These are phyloP conservation scores for Drosophila dunni DNA, from an alignment of 1,140 invertebrate species.

Conservation along the genomic window DNA sequence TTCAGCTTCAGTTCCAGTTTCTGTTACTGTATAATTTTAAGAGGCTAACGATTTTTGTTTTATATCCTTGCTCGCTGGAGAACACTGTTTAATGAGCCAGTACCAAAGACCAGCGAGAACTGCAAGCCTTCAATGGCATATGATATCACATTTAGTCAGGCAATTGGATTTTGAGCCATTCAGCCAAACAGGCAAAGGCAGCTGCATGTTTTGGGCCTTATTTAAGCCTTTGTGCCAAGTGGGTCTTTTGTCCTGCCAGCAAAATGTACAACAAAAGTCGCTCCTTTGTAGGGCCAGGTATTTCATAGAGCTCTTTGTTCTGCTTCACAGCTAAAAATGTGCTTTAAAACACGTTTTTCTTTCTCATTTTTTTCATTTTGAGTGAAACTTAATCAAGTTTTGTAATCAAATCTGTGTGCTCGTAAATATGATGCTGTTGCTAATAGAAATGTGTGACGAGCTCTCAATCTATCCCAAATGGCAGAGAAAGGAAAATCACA, in stretches of 20 bases:
- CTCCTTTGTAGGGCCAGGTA: constrained; percentile 38
- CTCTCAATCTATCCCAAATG: constrained; percentile 21
- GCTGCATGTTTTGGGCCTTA: neutral
- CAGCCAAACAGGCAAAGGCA: neutral
- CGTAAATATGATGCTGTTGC: constrained; percentile 36
- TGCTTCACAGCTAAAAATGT: constrained; percentile 11
- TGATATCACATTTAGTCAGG: constrained; percentile 6
- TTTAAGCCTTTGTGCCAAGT: constrained; percentile 1
- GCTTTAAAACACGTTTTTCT: constrained; percentile 25
- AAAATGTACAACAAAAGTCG: constrained; percentile 15
- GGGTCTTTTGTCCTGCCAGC: constrained; percentile 17
- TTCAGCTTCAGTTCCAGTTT: neutral
- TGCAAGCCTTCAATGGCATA: constrained; percentile 1
- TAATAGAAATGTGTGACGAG: constrained; percentile 66
- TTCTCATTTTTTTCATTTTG: constrained; percentile 2
- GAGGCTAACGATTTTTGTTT: constrained; percentile 29
- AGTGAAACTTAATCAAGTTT: constrained; percentile 71
- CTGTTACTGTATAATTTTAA: constrained; percentile 23
- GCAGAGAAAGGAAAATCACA: constrained; percentile 61
- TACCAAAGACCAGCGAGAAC: neutral
- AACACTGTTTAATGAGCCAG: constrained; percentile 31
- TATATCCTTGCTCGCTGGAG: constrained; percentile 11
- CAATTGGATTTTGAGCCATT: constrained; percentile 27
- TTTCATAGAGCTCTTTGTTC: constrained; percentile 46
- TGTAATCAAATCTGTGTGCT: constrained; percentile 73